Evolutionary conservation across 2,797 vertebrate species (phyloP).

Genomic region (Brotula barbata): DNA sequence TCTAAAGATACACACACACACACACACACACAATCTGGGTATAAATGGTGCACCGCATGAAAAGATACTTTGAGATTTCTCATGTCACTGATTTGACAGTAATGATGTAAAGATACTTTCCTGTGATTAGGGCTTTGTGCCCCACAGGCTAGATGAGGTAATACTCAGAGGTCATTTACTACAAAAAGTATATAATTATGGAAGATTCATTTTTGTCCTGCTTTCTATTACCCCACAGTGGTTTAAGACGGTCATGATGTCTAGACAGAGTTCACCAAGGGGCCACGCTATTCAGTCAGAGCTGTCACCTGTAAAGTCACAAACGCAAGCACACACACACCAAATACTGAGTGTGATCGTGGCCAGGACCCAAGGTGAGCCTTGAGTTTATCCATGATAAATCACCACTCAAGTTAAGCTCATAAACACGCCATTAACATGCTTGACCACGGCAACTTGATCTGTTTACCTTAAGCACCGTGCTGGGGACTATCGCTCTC

Average conservation of each 20-base stretch:
- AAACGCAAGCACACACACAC: constrained; percentile 8
- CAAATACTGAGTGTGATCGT: constrained; percentile 28
- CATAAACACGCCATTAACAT: constrained; percentile 78
- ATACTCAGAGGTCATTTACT: constrained; percentile 8
- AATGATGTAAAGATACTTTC: constrained; percentile 37
- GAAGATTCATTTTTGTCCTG: constrained; percentile 8
- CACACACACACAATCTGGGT: constrained; percentile 30
- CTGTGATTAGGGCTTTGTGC: constrained; percentile 9
- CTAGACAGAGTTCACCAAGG: constrained; percentile 34
- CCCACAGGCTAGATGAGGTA: constrained; percentile 33
- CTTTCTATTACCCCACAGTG: constrained; percentile 18
- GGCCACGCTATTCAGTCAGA: constrained; percentile 41
- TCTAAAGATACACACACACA: too few relatives aligned
- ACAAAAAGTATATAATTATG: constrained; percentile 11
- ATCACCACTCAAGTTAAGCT: constrained; percentile 72
- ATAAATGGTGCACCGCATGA: constrained; percentile 42
- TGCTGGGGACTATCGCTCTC: constrained; percentile 36
- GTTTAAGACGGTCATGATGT: constrained; percentile 27
- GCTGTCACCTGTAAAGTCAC: constrained; percentile 45
- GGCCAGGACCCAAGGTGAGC: constrained; percentile 40
- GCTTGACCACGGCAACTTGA: constrained; percentile 65
- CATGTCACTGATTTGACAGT: constrained; percentile 41
- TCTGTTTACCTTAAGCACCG: constrained; percentile 65
- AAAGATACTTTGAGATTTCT: constrained; percentile 43
- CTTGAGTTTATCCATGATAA: constrained; percentile 61